These are phyloP conservation scores for Bimastos eiseni DNA, from an alignment of 2,888 invertebrate species.

Conservation along the genomic window DNA sequence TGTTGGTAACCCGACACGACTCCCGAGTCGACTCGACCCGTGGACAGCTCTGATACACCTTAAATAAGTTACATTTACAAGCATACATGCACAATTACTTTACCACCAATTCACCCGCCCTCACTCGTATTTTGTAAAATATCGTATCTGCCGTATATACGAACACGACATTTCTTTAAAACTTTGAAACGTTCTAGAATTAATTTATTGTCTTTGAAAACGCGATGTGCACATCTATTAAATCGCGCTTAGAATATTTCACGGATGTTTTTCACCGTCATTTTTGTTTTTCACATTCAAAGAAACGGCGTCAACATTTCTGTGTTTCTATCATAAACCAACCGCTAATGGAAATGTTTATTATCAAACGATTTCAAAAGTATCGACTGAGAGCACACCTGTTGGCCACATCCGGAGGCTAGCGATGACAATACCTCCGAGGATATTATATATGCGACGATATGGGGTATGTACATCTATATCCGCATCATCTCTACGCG, in stretches of 20 bases:
- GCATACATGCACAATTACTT: not conserved
- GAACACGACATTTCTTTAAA: not conserved
- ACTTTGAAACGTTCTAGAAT: not conserved
- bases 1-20: too few relatives aligned
- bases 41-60: too few relatives aligned
- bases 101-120: not conserved
- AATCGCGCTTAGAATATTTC: not conserved
- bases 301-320: not conserved
- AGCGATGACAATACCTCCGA: not conserved
- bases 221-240: not conserved
- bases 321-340: not conserved
- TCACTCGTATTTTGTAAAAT: not conserved
- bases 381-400: not conserved
- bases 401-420: not conserved
- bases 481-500: not conserved
- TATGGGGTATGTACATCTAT: not conserved
- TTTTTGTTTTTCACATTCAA: not conserved
- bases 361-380: not conserved
- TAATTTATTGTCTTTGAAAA: not conserved
- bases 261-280: not conserved
- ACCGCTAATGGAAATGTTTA: not conserved
- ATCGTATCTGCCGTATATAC: not conserved
- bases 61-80: not conserved
- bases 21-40: too few relatives aligned
- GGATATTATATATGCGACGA: not conserved